phyloP scores from a whole-genome alignment of 35 echinoderm and acorn worm genomes.

The Lytechinus variegatus region DNA sequence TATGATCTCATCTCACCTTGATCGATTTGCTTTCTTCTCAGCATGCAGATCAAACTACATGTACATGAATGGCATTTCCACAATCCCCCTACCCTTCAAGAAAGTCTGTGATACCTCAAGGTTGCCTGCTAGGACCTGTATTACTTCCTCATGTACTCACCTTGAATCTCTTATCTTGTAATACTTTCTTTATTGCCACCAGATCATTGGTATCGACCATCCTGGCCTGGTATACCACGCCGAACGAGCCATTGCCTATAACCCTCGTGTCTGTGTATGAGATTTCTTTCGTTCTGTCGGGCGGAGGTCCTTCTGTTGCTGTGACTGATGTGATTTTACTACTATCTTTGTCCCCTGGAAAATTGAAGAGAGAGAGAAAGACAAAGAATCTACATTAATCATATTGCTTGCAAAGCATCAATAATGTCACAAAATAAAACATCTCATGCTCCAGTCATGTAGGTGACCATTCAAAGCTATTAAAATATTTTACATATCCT shows the following conservation, averaged over 20 bases:
- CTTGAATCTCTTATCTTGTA: conserved; percentile 99
- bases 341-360: conserved; percentile 83
- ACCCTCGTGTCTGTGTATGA: conserved; percentile 98
- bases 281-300: conserved; percentile 80
- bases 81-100: not conserved
- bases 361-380: not conserved
- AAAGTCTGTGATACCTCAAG: not conserved
- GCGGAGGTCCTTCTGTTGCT: conserved; percentile 77
- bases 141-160: conserved; percentile 54
- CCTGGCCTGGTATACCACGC: conserved; percentile 96
- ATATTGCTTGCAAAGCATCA: not conserved
- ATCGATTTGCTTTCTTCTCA: too few relatives aligned
- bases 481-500: too few relatives aligned
- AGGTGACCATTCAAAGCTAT: too few relatives aligned
- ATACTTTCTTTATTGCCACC: conserved; percentile 99
- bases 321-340: conserved; percentile 94
- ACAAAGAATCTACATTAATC: conserved; percentile 31
- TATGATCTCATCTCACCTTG: too few relatives aligned
- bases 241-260: conserved; percentile 99
- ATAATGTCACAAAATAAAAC: too few relatives aligned
- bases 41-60: too few relatives aligned
- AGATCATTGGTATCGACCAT: conserved; percentile 85
- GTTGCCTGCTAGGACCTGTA: not conserved
- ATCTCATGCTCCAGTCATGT: too few relatives aligned
- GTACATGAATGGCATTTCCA: too few relatives aligned